Percentiles rank a stretch among this genome's conserved stretches.
phyloP scores from a whole-genome alignment of 2,888 invertebrate genomes.

The Andrena dorsata region DNA sequence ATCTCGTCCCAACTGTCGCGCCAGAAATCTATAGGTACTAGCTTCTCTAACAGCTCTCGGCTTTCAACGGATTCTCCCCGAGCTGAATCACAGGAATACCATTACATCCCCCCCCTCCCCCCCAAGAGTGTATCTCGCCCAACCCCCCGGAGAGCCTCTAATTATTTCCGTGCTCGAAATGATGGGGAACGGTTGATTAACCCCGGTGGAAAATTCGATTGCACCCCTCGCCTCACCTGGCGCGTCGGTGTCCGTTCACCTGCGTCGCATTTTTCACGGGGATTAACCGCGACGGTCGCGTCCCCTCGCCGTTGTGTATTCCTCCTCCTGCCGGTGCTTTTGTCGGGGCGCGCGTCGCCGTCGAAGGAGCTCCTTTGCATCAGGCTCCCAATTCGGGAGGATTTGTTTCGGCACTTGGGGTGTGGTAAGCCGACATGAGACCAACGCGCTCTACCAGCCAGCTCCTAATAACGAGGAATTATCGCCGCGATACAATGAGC shows the following conservation, averaged over 20 bases:
- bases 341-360: slow-evolving; percentile 54
- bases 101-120: neutral
- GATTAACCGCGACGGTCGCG: slow-evolving; percentile 77
- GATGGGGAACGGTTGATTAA: slow-evolving; percentile 53
- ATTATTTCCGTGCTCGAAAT: slow-evolving; percentile 42
- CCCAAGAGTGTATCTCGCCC: too few species aligned
- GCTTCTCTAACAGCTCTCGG: too few species aligned
- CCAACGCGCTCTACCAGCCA: slow-evolving; percentile 73
- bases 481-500: slow-evolving; percentile 83
- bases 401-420: slow-evolving; percentile 84
- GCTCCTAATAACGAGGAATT: slow-evolving; percentile 85
- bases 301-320: slow-evolving; percentile 52
- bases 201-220: slow-evolving; percentile 50
- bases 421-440: slow-evolving; percentile 84
- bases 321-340: slow-evolving; percentile 68
- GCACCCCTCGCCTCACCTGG: slow-evolving; percentile 5
- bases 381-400: slow-evolving; percentile 83
- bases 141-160: slow-evolving; percentile 31
- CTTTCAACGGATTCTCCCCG: neutral
- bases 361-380: slow-evolving; percentile 80
- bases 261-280: slow-evolving; percentile 80
- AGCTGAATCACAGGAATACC: neutral
- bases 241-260: slow-evolving; percentile 75
- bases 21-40: too few species aligned
- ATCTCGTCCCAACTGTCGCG: neutral